Base-by-base conservation (phyloP, 1,140 invertebrate species). In the Eulimnadia texana region DNA sequence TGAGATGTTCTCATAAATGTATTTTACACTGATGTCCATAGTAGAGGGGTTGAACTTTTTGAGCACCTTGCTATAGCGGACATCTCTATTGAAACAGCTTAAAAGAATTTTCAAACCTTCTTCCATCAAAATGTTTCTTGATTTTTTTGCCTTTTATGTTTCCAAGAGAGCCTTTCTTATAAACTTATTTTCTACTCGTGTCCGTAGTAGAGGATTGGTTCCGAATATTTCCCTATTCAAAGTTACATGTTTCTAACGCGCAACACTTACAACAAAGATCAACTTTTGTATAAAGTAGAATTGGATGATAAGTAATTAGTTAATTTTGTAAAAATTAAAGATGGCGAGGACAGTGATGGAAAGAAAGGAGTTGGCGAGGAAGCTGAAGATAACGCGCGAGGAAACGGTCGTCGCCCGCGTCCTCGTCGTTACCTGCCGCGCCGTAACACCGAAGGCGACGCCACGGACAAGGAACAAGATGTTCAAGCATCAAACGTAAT, bases 341-440 rank as follows among this genome's bases (percentile, higher is more conserved):
- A 64, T 25, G 51, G 27, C 42, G 63, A 62, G 11, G 64, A 60
- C 42, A 61, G 47, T 49, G 68, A 66, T 22, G 68, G 62, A 22
- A 61, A 66, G 42, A 66, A 59, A 23, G 64, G 64, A 23, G 58
- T 63, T 27, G 50, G 53, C 50, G 63, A 62, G 51, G 63, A 63
- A 54, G 52, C 66, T 47, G 64, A 61, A 54, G 66, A 61, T 25
- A 58, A 63, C 57, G 64, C 65, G 62, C 64, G 69, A 52, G 66
- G 71, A 24, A 65, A 71, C 59, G 65, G 64, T 57, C 67, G 70
- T 47, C 67, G 70, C 42, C 64, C 64, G 42, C 62, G 67, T 52
- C 63, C 70, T 51, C 66, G 66, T 20, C 60, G 65, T 25, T 64
- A 59, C 49, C 64, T 52, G 1, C 60, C 50, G 20, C 60, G 50